Evolutionary conservation across 2,888 invertebrate genomes (phyloP).

Genomic region (Drosophila recens): DNA sequence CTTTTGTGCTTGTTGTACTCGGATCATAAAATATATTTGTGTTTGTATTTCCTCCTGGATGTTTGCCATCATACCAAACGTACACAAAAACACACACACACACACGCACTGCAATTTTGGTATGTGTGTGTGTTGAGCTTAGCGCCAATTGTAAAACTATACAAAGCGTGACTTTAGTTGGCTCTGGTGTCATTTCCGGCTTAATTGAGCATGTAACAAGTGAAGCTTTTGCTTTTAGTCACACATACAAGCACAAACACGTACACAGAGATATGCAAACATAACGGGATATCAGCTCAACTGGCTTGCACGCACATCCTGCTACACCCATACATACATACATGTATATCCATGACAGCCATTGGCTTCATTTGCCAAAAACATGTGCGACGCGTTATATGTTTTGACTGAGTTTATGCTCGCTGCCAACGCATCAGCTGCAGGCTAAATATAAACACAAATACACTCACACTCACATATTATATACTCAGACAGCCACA

Average conservation of each 20-base stretch:
- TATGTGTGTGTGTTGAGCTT: constrained; percentile 17
- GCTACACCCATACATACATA: too few relatives aligned
- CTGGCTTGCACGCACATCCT: constrained; percentile 43
- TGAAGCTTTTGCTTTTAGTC: constrained; percentile 66
- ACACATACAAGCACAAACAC: constrained; percentile 26
- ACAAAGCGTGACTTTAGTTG: constrained; percentile 77
- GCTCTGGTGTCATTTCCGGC: constrained; percentile 75
- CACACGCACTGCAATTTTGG: background rate
- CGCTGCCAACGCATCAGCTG: constrained; percentile 50
- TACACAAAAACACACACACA: constrained; percentile 1
- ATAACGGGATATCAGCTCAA: constrained; percentile 36
- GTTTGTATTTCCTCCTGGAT: constrained; percentile 29
- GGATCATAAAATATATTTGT: constrained; percentile 10
- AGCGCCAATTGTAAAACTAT: constrained; percentile 58
- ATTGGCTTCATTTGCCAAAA: constrained; percentile 55
- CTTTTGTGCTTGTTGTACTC: constrained; percentile 10
- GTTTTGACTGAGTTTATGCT: constrained; percentile 67
- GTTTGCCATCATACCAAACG: constrained; percentile 35
- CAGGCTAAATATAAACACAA: constrained; percentile 35
- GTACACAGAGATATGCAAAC: constrained; percentile 52
- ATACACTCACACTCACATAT: constrained; percentile 12
- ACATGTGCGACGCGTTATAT: constrained; percentile 50
- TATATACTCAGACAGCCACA: constrained; percentile 18
- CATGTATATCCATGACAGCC: constrained; percentile 35
- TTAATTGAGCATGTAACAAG: constrained; percentile 80